A percentile compares a stretch with the other conserved stretches of the same genome.
phyloP scores from a whole-genome alignment of 2,113 vertebrate species.

The Gasterosteus aculeatus region DNA sequence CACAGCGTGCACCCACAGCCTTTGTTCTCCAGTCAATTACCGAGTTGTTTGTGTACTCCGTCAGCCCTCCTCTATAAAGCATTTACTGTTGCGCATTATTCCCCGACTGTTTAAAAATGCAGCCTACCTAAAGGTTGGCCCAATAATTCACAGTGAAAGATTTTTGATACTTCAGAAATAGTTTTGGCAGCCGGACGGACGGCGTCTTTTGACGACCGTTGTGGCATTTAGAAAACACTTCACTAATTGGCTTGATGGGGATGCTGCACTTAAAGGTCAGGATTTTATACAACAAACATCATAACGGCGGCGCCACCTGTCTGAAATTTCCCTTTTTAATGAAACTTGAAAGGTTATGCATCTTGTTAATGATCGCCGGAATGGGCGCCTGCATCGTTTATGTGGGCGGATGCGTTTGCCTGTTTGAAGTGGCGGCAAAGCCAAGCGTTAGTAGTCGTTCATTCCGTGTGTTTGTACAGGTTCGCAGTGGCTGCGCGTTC shows the following conservation, averaged over 20 bases:
- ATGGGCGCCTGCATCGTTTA: conserved; percentile 33
- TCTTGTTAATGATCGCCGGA: conserved; percentile 58
- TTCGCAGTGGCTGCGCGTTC: conserved; percentile 97
- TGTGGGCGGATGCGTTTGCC: conserved; percentile 21
- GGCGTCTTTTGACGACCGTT: conserved; percentile 20
- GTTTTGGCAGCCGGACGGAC: conserved; percentile 13
- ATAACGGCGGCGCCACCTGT: conserved; percentile 32
- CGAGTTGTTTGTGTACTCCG: conserved; percentile 10
- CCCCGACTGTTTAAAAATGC: conserved; percentile 15
- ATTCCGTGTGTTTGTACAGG: conserved; percentile 77
- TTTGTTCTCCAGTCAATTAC: conserved; percentile 39
- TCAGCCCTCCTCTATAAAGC: conserved; percentile 25
- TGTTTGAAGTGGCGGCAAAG: conserved; percentile 37
- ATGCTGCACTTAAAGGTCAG: conserved; percentile 67
- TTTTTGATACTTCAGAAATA: conserved; percentile 14
- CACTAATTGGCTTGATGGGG: conserved; percentile 65
- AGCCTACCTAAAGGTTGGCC: conserved; percentile 21
- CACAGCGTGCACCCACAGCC: conserved; percentile 33
- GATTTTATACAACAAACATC: conserved; percentile 39
- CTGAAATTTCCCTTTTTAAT: conserved; percentile 22
- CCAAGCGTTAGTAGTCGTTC: conserved; percentile 9
- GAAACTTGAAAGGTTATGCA: conserved; percentile 56
- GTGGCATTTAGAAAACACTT: conserved; percentile 54
- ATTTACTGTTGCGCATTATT: neutral
- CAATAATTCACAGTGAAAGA: conserved; percentile 1